Evolutionary conservation across 2,113 vertebrate genomes (phyloP).

Genomic region (Microcebus tavaratra): DNA sequence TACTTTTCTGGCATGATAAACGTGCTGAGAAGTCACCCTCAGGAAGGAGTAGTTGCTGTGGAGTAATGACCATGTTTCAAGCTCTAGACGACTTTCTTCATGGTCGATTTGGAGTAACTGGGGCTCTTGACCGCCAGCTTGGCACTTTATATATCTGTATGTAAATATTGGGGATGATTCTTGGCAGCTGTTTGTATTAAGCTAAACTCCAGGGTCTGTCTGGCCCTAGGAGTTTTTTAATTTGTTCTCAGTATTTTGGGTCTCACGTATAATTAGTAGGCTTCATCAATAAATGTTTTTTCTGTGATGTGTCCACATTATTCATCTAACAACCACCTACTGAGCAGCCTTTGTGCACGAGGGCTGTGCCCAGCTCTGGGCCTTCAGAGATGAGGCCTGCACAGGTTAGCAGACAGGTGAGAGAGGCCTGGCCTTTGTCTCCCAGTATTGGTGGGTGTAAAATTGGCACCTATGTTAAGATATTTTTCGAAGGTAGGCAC

Average conservation of each 20-base stretch:
- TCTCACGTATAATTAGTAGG: fast-evolving
- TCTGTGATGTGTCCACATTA: fast-evolving
- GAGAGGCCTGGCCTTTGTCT: background rate
- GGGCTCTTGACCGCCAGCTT: no score
- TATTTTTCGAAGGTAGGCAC: background rate
- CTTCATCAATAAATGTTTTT: fast-evolving
- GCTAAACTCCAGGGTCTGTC: fast-evolving
- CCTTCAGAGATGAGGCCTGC: background rate
- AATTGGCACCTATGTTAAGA: background rate
- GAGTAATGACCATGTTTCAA: fast-evolving
- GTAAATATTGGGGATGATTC: fast-evolving
- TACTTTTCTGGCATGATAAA: fast-evolving
- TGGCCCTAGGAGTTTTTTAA: fast-evolving
- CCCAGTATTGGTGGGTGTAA: background rate
- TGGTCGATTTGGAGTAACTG: background rate
- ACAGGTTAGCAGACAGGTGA: background rate
- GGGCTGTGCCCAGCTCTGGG: fast-evolving
- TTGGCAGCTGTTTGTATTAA: fast-evolving
- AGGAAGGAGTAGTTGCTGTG: fast-evolving
- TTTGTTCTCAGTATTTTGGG: fast-evolving
- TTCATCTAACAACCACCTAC: fast-evolving
- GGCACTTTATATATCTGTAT: background rate
- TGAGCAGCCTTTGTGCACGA: fast-evolving
- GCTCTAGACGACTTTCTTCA: fast-evolving
- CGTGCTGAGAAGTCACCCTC: background rate